Base-by-base conservation (phyloP, 1,140 invertebrate species). In the Drosophila cardini region DNA sequence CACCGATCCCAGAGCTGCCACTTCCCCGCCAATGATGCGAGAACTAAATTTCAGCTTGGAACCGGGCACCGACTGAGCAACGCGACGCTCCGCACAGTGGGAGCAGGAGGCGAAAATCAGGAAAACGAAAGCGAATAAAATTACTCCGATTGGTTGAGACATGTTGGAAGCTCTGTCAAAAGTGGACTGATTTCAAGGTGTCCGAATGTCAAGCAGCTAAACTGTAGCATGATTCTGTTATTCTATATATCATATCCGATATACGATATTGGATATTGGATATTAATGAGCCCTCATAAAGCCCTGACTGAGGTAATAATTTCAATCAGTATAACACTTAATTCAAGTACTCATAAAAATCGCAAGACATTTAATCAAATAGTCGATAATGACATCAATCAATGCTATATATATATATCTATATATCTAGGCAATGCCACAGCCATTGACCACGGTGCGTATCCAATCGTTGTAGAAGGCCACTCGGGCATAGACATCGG, bases 401-500 rank as follows among this genome's bases (percentile, higher is more conserved):
- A 26, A 18, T 26, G 2, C 21, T 32, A 13, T 11, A 56, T 38
- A 30, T 3, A 52, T 10, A 11, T 26, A 34, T 43, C 32, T 42
- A 8, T 48, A 26, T 18, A 21, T 58, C 16, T 90, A 90, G 64
- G 43, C 43, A 40, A 16, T 72, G 26, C 53, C 62, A 53, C 82
- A 87, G 36, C 87, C 87, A 6, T 62, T 71, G 2, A 74, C 91
- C 83, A 76, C 79, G 67, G 83, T 89, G 38, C 90, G 80, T 26
- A 91, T 90, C 90, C 90, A 91, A 70, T 92, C 91, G 40, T 83
- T 64, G 65, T 93, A 92, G 72, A 91, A 91, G 58, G 80, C 65
- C 11, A 91, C 58, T 4, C 89, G 80, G 0, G 93, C 91, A 71
- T 93, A 94, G 18, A 94, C 93, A 76, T 94, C 94, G 16, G 94